Conservation (phyloP, 2,888 invertebrate species). For the Osmoderma eremita region DNA sequence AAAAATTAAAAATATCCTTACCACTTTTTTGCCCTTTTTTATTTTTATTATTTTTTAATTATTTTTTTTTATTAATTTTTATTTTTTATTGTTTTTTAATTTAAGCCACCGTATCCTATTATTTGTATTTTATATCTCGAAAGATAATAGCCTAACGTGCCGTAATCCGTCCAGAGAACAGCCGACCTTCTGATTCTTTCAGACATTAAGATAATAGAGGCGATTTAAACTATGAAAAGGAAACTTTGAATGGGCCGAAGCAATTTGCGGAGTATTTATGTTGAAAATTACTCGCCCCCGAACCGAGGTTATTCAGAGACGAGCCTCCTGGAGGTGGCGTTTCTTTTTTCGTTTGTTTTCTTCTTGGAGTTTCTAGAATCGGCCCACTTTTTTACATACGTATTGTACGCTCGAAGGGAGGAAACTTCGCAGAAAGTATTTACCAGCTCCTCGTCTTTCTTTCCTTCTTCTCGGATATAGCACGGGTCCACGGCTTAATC, state of each 20-base stretch:
- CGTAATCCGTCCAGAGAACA: background rate
- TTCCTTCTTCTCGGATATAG: background rate
- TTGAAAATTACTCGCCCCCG: slow-evolving; percentile 17
- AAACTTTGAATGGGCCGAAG: slow-evolving; percentile 28
- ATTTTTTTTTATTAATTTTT: too few species aligned
- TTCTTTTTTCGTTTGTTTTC: slow-evolving; percentile 1
- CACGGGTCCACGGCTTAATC: slow-evolving; percentile 21
- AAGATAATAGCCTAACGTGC: background rate
- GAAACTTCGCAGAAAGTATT: background rate
- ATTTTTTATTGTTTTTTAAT: too few species aligned
- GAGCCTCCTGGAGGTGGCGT: background rate
- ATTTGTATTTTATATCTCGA: too few species aligned
- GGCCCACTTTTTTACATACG: background rate
- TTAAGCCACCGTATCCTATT: too few species aligned
- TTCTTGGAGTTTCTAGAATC: slow-evolving; percentile 1
- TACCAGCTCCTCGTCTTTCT: background rate
- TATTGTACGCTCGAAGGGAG: background rate
- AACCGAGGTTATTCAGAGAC: slow-evolving; percentile 5
- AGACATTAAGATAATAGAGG: slow-evolving; percentile 26
- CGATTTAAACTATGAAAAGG: slow-evolving; percentile 28
- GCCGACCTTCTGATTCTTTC: background rate
- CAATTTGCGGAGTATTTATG: slow-evolving; percentile 26
- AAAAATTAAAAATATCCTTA: too few species aligned
- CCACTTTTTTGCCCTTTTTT: too few species aligned
- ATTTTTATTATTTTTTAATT: too few species aligned